Evolutionary conservation across 1,140 invertebrate species (phyloP), one percentile per base, ranked within the genome.

Genomic region (Oryctes rhinoceros): DNA sequence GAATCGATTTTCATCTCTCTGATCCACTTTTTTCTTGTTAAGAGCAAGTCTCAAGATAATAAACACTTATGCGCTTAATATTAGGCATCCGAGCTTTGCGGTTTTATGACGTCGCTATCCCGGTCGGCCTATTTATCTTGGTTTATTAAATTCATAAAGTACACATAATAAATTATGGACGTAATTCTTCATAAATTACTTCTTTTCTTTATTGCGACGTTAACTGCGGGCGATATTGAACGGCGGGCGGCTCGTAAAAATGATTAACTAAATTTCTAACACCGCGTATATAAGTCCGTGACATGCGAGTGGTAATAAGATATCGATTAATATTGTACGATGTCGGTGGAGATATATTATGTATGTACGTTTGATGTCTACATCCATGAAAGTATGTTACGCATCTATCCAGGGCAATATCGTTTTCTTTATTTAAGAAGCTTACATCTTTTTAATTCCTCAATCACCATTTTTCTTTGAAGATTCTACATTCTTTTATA

Each of bases 181-280:
- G 53, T 59, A 59, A 59, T 59, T 59, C 53, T 59, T 59, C 53
- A 59, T 59, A 59, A 59, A 59, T 59, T 59, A 59, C 53, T 59
- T 59, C 53, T 18, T 59, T 44, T 18, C 53, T 59, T 59, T 59
- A 59, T 59, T 59, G 18, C 53, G 53, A 59, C 53, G 5, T 59
- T 59, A 59, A 59, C 53, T 15, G 53, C 53, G 53, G 15, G 53
- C 15, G 53, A 59, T 59, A 59, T 59, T 59, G 53, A 59, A 59
- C 53, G 15, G 53, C 53, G 15, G 53, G 53, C 53, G 6, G 53
- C 15, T 59, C 53, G 53, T 59, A 59, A 59, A 59, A 59, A 59
- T 59, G 53, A 59, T 59, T 59, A 59, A 59, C 53, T 59, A 59
- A 59, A 59, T 59, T 59, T 59, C 53, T 59, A 59, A 59, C 53